A percentile compares a stretch with the other conserved stretches of the same genome.
These are phyloP conservation scores for Sepiola atlantica DNA, from an alignment of 2,888 invertebrate genomes.

Conservation along the genomic window DNA sequence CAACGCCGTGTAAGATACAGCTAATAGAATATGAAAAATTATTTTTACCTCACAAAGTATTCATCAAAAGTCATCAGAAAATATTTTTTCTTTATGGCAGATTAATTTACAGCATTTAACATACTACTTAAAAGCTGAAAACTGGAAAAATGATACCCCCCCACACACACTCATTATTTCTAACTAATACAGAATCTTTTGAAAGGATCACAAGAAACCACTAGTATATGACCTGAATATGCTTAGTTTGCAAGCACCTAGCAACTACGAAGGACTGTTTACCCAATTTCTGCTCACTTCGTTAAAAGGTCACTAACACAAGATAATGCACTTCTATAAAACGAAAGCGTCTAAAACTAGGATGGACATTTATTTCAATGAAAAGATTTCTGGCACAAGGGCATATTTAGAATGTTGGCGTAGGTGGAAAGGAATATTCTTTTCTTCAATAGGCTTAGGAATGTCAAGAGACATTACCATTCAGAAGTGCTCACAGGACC, in stretches of 20 bases:
- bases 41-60: too few species aligned
- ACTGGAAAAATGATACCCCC: neutral
- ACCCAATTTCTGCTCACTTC: neutral
- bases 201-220: neutral
- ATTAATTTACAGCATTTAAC: too few species aligned
- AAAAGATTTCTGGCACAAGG: neutral
- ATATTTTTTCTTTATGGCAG: too few species aligned
- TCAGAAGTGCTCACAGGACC: neutral
- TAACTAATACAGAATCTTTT: neutral
- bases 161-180: neutral
- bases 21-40: too few species aligned
- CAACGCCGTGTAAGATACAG: too few species aligned
- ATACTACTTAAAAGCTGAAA: too few species aligned
- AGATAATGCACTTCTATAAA: neutral
- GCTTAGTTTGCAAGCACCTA: neutral
- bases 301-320: neutral
- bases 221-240: neutral
- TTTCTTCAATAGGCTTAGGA: neutral
- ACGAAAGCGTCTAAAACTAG: neutral
- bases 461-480: neutral
- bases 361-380: neutral
- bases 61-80: too few species aligned
- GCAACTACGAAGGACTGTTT: neutral
- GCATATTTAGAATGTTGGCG: constrained; percentile 16
- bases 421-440: neutral